Conservation (phyloP, 2,797 vertebrate species). For the Cyprinella venusta region DNA sequence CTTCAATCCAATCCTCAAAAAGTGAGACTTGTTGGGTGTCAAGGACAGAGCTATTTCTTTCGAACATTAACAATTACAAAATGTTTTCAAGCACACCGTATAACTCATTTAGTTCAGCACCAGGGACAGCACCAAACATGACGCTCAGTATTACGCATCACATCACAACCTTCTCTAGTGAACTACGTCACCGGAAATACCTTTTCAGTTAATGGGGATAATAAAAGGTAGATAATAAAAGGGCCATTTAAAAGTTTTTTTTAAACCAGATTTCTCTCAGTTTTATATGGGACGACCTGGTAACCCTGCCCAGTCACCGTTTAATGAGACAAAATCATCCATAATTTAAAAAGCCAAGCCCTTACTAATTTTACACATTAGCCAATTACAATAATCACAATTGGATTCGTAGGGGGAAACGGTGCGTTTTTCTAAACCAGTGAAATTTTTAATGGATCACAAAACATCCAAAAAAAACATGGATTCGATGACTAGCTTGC, state of each 20-base stretch:
- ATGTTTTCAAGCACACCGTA: neutral
- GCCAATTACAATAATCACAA: slow-evolving; percentile 24
- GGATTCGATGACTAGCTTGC: neutral
- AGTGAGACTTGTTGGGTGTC: neutral
- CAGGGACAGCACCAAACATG: slow-evolving; percentile 71
- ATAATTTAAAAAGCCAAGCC: slow-evolving; percentile 16
- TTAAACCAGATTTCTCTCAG: neutral
- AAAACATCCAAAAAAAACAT: neutral
- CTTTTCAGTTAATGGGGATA: neutral
- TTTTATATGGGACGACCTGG: neutral
- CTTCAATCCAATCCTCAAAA: neutral
- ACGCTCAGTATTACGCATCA: neutral
- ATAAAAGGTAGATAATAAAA: neutral
- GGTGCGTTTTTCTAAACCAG: neutral
- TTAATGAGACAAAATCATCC: slow-evolving; percentile 23
- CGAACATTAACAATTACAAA: neutral
- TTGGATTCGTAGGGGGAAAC: neutral
- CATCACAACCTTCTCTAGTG: neutral
- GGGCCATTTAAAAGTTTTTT: neutral
- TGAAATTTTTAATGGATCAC: neutral
- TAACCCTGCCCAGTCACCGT: slow-evolving; percentile 15
- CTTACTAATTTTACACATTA: slow-evolving; percentile 13
- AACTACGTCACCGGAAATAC: slow-evolving; percentile 46
- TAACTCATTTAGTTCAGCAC: slow-evolving; percentile 70
- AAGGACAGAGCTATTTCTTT: neutral